Base-by-base conservation (phyloP, 2,888 invertebrate genomes). In the Dusona sp. region DNA sequence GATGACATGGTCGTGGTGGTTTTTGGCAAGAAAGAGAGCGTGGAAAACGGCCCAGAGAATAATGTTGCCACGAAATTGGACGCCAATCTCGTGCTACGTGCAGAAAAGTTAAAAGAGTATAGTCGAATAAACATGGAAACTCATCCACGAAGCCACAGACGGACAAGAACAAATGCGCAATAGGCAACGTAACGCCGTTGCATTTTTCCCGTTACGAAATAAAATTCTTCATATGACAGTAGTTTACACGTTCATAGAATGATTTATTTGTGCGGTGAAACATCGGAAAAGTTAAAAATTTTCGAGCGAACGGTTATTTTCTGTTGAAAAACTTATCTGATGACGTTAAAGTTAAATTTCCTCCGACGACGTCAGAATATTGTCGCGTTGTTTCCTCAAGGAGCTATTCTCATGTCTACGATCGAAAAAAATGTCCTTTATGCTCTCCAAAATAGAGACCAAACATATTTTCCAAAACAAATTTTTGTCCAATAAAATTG, bases 11-110 rank as follows among this genome's bases (percentile, higher is more conserved):
- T 45, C 48, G 64, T 77, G 67, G 51, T 78, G 51, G 36, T 65
- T 78, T 61, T 67, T 78, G 67, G 67, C 78, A 51, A 67, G 36
- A 51, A 67, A 67, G 61, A 79, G 68, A 74, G 61, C 81, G 74
- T 65, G 85, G 82, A 85, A 82, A 85, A 78, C 74, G 67, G 68
- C 72, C 77, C 25, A 42, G 78, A 78, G 85, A 81, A 78, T 78
- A 78, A 85, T 85, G 78, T 78, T 78, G 78, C 85, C 78, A 79
- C 85, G 85, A 85, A 85, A 85, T 85, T 85, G 82, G 73, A 65
- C n/a, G 73, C 73, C 73, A 73, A 73, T 80, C 74, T 81, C 73
- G 79, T 68, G 54, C 68, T 84, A 79, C 84, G 84, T 84, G 84
- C 74, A 64, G 79, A 79, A 82, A 78, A 85, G 77, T 85, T 75